Conservation (phyloP, 2,113 vertebrate species). For the Herpetotheres cachinnans region DNA sequence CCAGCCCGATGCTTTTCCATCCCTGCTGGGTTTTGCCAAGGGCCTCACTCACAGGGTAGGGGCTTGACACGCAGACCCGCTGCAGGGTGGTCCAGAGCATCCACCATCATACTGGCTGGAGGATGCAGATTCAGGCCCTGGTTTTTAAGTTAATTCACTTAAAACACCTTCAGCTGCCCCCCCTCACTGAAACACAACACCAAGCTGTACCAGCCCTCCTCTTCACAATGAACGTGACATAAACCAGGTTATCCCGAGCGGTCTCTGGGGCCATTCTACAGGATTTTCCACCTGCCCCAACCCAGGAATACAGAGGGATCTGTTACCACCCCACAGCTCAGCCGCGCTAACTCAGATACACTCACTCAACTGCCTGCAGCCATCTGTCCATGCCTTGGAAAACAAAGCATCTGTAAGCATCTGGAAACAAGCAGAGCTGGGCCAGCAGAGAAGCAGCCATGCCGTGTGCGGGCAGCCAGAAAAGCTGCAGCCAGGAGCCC, state of each 20-base stretch:
- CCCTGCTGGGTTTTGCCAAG: neutral
- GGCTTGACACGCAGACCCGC: neutral
- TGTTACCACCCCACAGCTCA: neutral
- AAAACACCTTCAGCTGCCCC: neutral
- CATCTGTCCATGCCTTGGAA: neutral
- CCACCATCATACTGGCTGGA: neutral
- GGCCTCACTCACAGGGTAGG: neutral
- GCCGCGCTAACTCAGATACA: neutral
- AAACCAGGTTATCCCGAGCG: neutral
- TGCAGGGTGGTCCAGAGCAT: neutral
- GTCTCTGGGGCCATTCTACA: neutral
- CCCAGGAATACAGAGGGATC: neutral
- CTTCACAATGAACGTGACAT: neutral
- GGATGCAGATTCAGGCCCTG: neutral
- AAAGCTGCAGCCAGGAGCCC: neutral
- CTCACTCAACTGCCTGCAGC: neutral
- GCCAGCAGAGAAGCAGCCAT: neutral
- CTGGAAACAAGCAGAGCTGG: neutral
- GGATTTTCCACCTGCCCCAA: conserved; percentile 4
- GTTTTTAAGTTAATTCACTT: neutral
- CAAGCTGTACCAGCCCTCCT: neutral
- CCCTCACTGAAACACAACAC: neutral
- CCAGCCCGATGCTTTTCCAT: neutral
- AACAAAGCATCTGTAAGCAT: conserved; percentile 1
- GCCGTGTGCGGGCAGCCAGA: rapidly evolving